phyloP scores from a whole-genome alignment of 2,797 vertebrate species.

The Limosa lapponica region DNA sequence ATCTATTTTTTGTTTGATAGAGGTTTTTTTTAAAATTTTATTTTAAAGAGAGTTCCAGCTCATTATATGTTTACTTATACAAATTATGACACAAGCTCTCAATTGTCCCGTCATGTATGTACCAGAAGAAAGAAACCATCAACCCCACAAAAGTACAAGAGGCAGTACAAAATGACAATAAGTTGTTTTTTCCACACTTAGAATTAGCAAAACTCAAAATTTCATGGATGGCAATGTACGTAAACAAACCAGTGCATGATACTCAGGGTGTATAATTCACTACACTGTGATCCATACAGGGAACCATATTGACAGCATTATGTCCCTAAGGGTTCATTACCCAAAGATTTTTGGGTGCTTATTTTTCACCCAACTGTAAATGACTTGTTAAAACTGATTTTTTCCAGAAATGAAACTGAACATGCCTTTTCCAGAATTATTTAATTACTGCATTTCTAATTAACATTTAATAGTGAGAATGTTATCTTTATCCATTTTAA shows the following conservation, averaged over 20 bases:
- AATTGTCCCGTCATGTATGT: accelerated
- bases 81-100: background rate
- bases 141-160: background rate
- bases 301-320: background rate
- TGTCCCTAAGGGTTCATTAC: background rate
- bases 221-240: background rate
- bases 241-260: background rate
- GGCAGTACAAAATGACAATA: background rate
- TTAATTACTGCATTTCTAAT: background rate
- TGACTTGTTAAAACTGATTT: background rate
- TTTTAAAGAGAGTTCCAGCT: background rate
- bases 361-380: background rate
- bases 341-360: background rate
- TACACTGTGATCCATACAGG: background rate
- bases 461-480: background rate
- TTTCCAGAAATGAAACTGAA: background rate
- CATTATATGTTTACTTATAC: background rate
- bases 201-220: background rate
- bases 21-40: accelerated
- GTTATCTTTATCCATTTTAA: background rate
- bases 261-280: background rate
- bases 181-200: accelerated
- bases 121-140: background rate
- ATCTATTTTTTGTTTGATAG: accelerated
- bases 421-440: background rate